These are phyloP conservation scores for Gymnothorax javanicus DNA, from an alignment of 2,797 vertebrate species.

Conservation along the genomic window DNA sequence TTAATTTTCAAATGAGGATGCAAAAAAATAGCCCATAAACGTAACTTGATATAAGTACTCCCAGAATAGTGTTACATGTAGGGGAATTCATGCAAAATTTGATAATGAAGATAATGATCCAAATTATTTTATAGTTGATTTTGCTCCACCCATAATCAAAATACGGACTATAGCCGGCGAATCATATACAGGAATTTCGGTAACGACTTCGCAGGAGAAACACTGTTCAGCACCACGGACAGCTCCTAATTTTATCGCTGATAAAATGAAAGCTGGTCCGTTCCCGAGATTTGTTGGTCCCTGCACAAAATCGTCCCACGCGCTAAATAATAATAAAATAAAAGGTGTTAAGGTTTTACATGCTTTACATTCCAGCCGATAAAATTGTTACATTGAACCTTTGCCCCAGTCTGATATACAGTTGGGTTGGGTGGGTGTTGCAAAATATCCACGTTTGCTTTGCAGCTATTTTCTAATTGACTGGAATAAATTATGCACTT, in stretches of 20 bases:
- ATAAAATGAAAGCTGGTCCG: not conserved
- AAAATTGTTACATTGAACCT: not conserved
- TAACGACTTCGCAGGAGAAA: not conserved
- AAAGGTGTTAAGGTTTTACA: not conserved
- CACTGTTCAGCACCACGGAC: slow-evolving; percentile 65
- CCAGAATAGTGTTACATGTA: not conserved
- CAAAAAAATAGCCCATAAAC: not conserved
- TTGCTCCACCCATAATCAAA: slow-evolving; percentile 58
- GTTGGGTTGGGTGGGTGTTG: not conserved
- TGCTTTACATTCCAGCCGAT: not conserved
- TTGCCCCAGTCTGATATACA: not conserved
- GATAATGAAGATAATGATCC: slow-evolving; percentile 29
- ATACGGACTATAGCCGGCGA: slow-evolving; percentile 58
- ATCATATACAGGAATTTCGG: not conserved
- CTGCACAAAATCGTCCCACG: not conserved
- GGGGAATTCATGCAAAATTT: not conserved
- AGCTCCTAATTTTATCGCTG: slow-evolving; percentile 41
- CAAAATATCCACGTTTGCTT: not conserved
- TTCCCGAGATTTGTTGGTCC: not conserved
- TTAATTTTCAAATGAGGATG: not conserved
- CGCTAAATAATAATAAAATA: not conserved
- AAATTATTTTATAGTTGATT: slow-evolving; percentile 63
- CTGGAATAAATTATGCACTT: not conserved
- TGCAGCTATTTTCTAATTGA: not conserved
- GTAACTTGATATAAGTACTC: not conserved